Evolutionary conservation across 2,113 vertebrate species (phyloP).

Genomic region (Bagarius yarrelli): DNA sequence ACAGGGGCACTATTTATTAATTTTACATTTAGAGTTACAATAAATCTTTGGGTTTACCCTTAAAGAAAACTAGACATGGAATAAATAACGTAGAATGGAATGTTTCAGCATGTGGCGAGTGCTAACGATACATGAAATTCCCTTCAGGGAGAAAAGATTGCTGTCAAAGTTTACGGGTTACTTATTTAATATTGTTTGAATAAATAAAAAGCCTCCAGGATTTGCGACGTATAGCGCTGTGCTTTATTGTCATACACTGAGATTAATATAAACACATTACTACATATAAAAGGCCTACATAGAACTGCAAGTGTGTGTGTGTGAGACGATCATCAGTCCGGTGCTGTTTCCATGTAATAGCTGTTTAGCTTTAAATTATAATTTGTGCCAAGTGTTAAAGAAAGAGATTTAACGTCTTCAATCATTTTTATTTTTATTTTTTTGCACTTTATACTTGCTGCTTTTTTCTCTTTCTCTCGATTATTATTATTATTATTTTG

Average conservation of each 20-base stretch:
- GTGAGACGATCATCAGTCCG: not conserved
- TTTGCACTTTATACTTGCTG: conserved; percentile 48
- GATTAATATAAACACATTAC: not conserved
- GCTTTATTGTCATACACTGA: conserved; percentile 15
- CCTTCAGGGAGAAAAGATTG: not conserved
- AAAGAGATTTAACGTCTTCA: conserved; percentile 17
- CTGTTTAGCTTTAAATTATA: conserved; percentile 25
- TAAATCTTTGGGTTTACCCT: not conserved
- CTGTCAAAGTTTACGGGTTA: not conserved
- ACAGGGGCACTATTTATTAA: not conserved
- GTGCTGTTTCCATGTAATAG: not conserved
- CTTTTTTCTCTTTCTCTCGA: not conserved
- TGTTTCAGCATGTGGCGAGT: not conserved
- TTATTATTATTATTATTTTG: not conserved
- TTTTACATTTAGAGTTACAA: not conserved
- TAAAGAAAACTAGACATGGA: not conserved
- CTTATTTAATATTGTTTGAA: conserved; percentile 23
- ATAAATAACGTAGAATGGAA: not conserved
- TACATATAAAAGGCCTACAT: not conserved
- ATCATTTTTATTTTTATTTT: not conserved
- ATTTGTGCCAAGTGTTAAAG: conserved; percentile 34
- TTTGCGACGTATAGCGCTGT: not conserved
- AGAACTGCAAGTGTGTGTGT: not conserved
- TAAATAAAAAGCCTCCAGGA: not conserved
- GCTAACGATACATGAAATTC: not conserved